phyloP scores from a whole-genome alignment of 2,888 invertebrate species.

The Xylocampa areola region DNA sequence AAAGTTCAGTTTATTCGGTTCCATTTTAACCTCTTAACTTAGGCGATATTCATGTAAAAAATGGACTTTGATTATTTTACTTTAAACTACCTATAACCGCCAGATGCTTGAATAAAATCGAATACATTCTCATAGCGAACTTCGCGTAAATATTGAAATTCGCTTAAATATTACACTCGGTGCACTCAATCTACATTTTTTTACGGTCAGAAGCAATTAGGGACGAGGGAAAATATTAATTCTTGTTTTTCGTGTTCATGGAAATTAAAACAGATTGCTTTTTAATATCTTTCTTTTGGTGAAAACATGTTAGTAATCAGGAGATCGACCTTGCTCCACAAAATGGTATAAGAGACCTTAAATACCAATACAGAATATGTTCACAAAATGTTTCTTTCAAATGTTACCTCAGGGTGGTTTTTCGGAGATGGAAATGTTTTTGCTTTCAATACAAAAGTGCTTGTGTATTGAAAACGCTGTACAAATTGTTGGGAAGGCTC shows the following conservation, averaged over 20 bases:
- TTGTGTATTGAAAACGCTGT: slow-evolving; percentile 63
- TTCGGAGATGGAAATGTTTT: slow-evolving; percentile 60
- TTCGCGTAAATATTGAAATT: slow-evolving; percentile 53
- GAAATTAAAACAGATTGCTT: slow-evolving; percentile 67
- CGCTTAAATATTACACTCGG: slow-evolving; percentile 45
- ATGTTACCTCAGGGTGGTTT: slow-evolving; percentile 60
- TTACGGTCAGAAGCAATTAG: slow-evolving; percentile 64
- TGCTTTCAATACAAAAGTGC: slow-evolving; percentile 62
- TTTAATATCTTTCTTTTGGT: slow-evolving; percentile 54
- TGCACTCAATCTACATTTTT: slow-evolving; percentile 48
- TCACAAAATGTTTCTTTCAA: slow-evolving; percentile 38
- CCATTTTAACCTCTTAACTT: background rate
- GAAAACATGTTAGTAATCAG: slow-evolving; percentile 47
- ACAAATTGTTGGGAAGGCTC: slow-evolving; percentile 64
- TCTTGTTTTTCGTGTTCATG: slow-evolving; percentile 59
- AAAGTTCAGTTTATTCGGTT: background rate
- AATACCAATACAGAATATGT: slow-evolving; percentile 20
- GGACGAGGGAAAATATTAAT: slow-evolving; percentile 62
- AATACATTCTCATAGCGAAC: slow-evolving; percentile 27
- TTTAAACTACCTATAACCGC: too few species aligned
- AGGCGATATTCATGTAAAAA: background rate
- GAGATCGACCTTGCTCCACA: slow-evolving; percentile 12
- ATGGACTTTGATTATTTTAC: background rate
- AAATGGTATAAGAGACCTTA: slow-evolving; percentile 16
- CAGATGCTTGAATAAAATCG: background rate